Percentiles rank a stretch among this genome's conserved stretches.
Evolutionary conservation across 2,888 invertebrate genomes (phyloP).

Genomic region (Blastobasis lacticolella): DNA sequence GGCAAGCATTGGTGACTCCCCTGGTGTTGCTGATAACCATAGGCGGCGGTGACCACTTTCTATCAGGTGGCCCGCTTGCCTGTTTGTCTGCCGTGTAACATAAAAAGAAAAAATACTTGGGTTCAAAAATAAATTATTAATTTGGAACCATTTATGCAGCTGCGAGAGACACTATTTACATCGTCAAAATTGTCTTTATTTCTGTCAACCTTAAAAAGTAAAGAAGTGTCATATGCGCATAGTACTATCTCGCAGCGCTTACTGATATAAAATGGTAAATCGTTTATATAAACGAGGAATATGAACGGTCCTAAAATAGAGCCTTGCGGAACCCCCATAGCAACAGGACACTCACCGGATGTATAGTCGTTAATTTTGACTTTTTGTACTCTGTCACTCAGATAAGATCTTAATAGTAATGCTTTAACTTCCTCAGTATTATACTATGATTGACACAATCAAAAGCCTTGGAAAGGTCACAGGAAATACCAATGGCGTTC

Average conservation of each 20-base stretch:
- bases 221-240: slow-evolving; percentile 7
- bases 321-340: no score
- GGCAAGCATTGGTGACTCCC: no score
- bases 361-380: no score
- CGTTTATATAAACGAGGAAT: background rate
- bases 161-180: background rate
- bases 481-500: slow-evolving; percentile 3
- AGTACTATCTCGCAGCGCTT: slow-evolving; percentile 1
- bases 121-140: no score
- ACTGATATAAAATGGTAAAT: slow-evolving; percentile 1
- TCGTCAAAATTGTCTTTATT: background rate
- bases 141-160: slow-evolving; percentile 1
- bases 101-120: no score
- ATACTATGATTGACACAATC: slow-evolving; percentile 5
- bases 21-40: no score
- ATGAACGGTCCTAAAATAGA: no score
- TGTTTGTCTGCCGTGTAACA: no score
- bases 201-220: slow-evolving; percentile 4
- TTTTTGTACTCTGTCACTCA: no score
- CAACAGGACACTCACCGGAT: no score
- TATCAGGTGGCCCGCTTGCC: no score
- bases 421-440: slow-evolving; percentile 1
- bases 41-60: no score
- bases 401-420: background rate
- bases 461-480: slow-evolving; percentile 5